These are phyloP conservation scores for Merluccius polli DNA, from an alignment of 2,797 vertebrate genomes.

Conservation along the genomic window DNA sequence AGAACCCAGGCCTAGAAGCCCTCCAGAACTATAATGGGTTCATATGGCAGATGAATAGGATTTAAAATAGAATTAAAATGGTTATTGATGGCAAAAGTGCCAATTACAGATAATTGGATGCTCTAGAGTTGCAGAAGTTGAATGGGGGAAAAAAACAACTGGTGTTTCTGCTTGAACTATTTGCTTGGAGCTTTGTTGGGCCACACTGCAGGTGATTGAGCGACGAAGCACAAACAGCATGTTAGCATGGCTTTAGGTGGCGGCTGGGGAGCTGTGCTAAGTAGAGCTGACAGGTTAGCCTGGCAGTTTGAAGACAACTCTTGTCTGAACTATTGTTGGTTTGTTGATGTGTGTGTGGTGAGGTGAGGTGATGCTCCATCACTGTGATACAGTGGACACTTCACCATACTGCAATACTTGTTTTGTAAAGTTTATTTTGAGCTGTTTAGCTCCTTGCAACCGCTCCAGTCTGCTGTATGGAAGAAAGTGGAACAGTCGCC, in stretches of 20 bases:
- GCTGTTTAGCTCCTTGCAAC: constrained; percentile 11
- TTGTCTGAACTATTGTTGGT: neutral
- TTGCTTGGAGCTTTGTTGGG: neutral
- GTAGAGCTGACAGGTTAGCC: neutral
- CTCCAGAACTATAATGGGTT: neutral
- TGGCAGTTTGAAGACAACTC: neutral
- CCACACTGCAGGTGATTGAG: neutral
- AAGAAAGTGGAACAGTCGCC: constrained; percentile 20
- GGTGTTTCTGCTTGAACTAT: neutral
- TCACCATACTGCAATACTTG: constrained; percentile 12
- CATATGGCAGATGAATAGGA: constrained; percentile 2
- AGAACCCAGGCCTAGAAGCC: neutral
- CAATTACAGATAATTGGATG: constrained; percentile 6
- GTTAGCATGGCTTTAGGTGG: neutral
- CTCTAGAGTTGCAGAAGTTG: constrained; percentile 4
- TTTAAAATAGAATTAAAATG: neutral
- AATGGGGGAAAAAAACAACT: neutral
- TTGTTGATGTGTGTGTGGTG: neutral
- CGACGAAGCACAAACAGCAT: neutral
- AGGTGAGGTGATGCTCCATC: neutral
- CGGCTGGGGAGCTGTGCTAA: neutral
- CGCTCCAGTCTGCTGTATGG: constrained; percentile 9
- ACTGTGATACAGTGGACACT: neutral
- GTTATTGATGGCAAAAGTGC: neutral
- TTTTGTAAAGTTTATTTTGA: constrained; percentile 4